phyloP scores from a whole-genome alignment of 2,888 invertebrate genomes.

The Hyposoter didymator region DNA sequence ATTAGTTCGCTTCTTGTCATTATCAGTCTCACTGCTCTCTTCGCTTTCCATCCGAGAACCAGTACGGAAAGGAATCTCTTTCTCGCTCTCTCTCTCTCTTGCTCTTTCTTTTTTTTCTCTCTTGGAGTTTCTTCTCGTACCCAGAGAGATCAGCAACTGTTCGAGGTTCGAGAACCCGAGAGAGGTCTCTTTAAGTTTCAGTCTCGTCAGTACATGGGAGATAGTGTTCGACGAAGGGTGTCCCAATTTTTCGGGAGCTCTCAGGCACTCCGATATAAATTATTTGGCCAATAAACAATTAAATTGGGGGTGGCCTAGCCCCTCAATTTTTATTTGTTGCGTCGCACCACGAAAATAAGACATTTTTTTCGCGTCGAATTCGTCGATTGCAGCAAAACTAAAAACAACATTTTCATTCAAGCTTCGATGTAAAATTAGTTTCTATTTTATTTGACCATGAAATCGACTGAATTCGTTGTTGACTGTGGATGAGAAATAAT shows the following conservation, averaged over 20 bases:
- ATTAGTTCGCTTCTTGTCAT: conserved; percentile 63
- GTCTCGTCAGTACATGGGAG: conserved; percentile 64
- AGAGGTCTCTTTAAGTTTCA: conserved; percentile 67
- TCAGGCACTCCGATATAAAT: conserved; percentile 1
- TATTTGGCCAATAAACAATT: background rate
- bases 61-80: conserved; percentile 64
- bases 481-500: background rate
- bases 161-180: conserved; percentile 57
- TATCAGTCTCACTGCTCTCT: conserved; percentile 44
- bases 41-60: conserved; percentile 45
- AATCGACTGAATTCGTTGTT: background rate
- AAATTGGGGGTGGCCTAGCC: background rate
- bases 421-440: too few species aligned
- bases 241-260: conserved; percentile 31
- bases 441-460: background rate
- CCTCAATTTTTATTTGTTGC: background rate
- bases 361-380: conserved; percentile 1
- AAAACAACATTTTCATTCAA: conserved; percentile 5
- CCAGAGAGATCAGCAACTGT: conserved; percentile 48
- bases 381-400: background rate
- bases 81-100: conserved; percentile 43
- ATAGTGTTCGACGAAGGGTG: conserved; percentile 61
- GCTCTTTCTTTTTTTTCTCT: conserved; percentile 26
- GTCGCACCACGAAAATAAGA: background rate
- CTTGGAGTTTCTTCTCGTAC: conserved; percentile 50